Base-by-base conservation (phyloP, 2,888 invertebrate genomes). In the Morpho deidamia region DNA sequence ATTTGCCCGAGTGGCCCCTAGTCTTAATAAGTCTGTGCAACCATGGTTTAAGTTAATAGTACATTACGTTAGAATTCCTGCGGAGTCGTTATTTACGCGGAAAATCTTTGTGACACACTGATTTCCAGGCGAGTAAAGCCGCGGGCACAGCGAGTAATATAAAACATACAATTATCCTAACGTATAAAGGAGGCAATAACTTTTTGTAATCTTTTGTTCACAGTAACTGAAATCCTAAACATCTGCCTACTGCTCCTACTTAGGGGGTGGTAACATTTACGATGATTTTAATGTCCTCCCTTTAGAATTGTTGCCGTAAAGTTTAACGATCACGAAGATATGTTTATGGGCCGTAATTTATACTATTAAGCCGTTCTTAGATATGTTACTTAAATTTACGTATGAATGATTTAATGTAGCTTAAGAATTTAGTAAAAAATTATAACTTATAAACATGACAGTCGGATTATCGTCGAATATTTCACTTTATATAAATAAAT, bases 271-370 rank as follows among this genome's bases (percentile, higher is more conserved):
- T 71, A 72, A 71, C 67, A 70, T 79, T 81, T 78, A 83, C 70
- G 70, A 74, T 69, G 58, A 64, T 72, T 80, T 81, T 80, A 79
- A 75, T 72, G 67, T 63, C 68, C 70, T 70, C 64, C 73, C 23
- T 23, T 78, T 74, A 77, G 69, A 76, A 69, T 79, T 44, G 32
- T 64, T 59, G 65, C 74, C 79, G 71, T 85, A 84, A 85, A 58
- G 64, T 74, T 75, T 74, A 71, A 81, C 68, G 72, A 69, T 66
- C 54, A 65, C 72, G 77, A 70, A 70, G 67, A 71, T 67, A 77
- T 74, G 70, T 83, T 85, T 82, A 84, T 65, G 72, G 69, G 56
- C 66, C 69, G 71, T 84, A 84, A 78, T 76, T 83, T 70, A 81
- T 70, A 65, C 74, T 72, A 80, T 83, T 83, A 77, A 77, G 57